Percentiles rank a stretch among this genome's conserved stretches.
phyloP scores from a whole-genome alignment of 1,140 invertebrate species.

The Musca vetustissima region DNA sequence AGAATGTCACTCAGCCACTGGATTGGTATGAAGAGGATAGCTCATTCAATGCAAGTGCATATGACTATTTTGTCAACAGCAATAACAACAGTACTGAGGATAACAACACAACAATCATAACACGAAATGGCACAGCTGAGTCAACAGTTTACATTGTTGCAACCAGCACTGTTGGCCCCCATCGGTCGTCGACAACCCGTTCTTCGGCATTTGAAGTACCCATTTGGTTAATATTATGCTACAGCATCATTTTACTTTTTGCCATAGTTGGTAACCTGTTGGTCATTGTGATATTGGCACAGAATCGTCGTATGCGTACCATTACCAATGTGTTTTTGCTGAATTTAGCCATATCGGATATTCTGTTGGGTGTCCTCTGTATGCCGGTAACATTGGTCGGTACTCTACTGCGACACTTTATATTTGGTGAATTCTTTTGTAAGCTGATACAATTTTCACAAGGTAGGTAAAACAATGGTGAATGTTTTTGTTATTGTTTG shows the following conservation, averaged over 20 bases:
- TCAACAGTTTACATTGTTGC: neutral
- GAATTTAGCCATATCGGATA: constrained; percentile 80
- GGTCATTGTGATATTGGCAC: constrained; percentile 77
- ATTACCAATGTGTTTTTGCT: constrained; percentile 86
- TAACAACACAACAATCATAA: neutral
- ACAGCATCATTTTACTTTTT: constrained; percentile 76
- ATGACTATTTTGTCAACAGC: neutral
- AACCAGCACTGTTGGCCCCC: neutral
- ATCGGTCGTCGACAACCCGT: constrained; percentile 34
- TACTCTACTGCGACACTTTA: constrained; percentile 76
- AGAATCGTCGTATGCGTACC: constrained; percentile 83
- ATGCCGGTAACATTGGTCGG: constrained; percentile 86
- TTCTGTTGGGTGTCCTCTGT: constrained; percentile 81
- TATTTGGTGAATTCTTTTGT: constrained; percentile 81
- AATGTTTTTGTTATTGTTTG: too few species aligned
- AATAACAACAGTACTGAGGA: neutral
- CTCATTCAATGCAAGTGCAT: constrained; percentile 1
- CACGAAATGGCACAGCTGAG: neutral
- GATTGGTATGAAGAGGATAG: too few species aligned
- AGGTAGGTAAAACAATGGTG: constrained; percentile 67
- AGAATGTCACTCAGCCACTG: neutral
- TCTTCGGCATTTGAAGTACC: constrained; percentile 37
- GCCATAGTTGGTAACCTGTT: constrained; percentile 78
- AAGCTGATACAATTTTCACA: constrained; percentile 83
- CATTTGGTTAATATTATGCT: constrained; percentile 65